Evolutionary conservation across 1,140 invertebrate genomes (phyloP), one percentile per base, ranked within the genome.

Genomic region (Andrena cerasifolii): DNA sequence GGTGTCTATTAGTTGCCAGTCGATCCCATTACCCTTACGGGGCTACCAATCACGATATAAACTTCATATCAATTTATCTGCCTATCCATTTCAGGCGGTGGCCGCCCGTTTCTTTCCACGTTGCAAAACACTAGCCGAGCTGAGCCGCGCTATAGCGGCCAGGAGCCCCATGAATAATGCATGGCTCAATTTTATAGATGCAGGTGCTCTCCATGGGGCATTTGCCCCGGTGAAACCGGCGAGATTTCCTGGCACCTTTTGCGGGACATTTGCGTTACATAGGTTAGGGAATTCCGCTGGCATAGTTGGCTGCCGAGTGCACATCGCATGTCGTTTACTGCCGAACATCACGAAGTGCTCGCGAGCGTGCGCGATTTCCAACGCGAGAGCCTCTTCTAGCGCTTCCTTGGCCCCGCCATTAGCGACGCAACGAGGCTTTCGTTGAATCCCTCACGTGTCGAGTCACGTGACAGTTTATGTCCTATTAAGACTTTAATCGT

Each of bases 131-230:
- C 59, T 68, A 66, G 74, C 59, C 51, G 82, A 84, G 74, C 65
- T 73, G 77, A 82, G 63, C 36, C 79, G 72, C 65, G 59, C 78
- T 75, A 75, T 79, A 83, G 72, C 36, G 36, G 4, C 14, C 73
- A 74, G 54, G 67, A 54, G 33, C 61, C 74, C 68, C 54, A 82
- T 88, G 83, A 87, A 87, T 88, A 82, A 87, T 87, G 80, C 82
- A 87, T 67, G 67, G 33, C 40, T 83, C 63, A 77, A 80, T 86
- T 85, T 87, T 83, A 86, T 87, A 81, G 78, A 85, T 86, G 82
- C 80, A 83, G 76, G 79, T 81, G 78, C 80, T 70, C 65, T 54
- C 70, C 56, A 10, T 40, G 36, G 53, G 74, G 74, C 81, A 82
- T 83, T 86, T 78, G 79, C 79, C 36, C 51, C 65, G 58, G 59